A percentile compares a stretch with the other conserved stretches of the same genome.
phyloP scores from a whole-genome alignment of 2,113 vertebrate species.

The Tachysurus fulvidraco region DNA sequence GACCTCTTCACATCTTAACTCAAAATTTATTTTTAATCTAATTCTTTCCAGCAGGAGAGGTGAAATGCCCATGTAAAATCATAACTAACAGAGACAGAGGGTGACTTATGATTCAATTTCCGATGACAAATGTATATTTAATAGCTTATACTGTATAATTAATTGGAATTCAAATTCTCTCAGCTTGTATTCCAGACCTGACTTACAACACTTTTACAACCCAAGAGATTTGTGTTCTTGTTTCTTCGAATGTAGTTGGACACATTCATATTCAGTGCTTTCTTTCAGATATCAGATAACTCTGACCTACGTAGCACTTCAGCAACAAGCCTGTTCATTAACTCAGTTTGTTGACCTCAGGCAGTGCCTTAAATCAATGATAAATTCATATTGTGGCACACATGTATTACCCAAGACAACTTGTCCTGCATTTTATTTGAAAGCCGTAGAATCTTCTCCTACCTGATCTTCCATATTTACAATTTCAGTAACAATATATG shows the following conservation, averaged over 20 bases:
- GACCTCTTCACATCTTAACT: neutral
- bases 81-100: neutral
- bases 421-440: neutral
- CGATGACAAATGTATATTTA: neutral
- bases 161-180: neutral
- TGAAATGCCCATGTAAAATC: neutral
- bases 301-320: slow-evolving; percentile 14
- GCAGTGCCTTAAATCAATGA: slow-evolving; percentile 19
- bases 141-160: neutral
- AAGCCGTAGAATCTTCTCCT: neutral
- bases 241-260: slow-evolving; percentile 24
- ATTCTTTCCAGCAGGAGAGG: neutral
- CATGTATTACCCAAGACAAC: slow-evolving; percentile 1
- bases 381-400: slow-evolving; percentile 21
- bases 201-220: slow-evolving; percentile 2
- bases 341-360: slow-evolving; percentile 25
- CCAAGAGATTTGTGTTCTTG: slow-evolving; percentile 16
- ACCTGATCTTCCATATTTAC: neutral
- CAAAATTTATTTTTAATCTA: neutral
- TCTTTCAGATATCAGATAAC: neutral
- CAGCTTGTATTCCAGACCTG: neutral
- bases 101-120: neutral
- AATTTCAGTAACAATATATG: neutral
- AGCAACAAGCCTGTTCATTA: neutral
- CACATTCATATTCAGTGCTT: slow-evolving; percentile 6